phyloP scores from a whole-genome alignment of 1,140 invertebrate species.

The Drosophila willistoni region DNA sequence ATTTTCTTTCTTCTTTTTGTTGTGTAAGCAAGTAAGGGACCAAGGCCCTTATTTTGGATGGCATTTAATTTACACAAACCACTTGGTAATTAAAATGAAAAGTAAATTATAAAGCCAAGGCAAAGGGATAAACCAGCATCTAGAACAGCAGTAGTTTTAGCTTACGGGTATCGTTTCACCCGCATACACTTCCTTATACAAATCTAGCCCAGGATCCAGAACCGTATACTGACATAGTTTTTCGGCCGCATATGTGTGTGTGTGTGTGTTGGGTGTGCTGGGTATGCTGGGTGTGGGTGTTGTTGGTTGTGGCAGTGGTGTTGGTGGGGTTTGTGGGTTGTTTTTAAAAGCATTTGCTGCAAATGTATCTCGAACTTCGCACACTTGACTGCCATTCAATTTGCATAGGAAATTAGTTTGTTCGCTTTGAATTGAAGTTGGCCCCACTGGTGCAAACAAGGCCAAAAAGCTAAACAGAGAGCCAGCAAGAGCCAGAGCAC shows the following conservation, averaged over 20 bases:
- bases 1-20: background rate
- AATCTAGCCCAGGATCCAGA: slow-evolving; percentile 35
- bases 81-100: slow-evolving; percentile 78
- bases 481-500: background rate
- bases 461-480: slow-evolving; percentile 63
- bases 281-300: background rate
- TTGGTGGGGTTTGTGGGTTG: slow-evolving; percentile 34
- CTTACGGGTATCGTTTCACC: background rate
- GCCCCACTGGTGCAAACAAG: slow-evolving; percentile 76
- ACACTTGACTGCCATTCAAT: slow-evolving; percentile 81
- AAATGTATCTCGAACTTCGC: slow-evolving; percentile 80
- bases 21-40: too few species aligned
- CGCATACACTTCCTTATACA: slow-evolving; percentile 13
- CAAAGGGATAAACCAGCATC: slow-evolving; percentile 8
- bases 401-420: slow-evolving; percentile 81
- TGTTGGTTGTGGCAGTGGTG: background rate
- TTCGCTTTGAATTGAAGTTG: slow-evolving; percentile 81
- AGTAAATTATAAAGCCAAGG: slow-evolving; percentile 67
- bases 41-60: slow-evolving; percentile 25
- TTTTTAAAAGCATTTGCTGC: slow-evolving; percentile 80
- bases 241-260: slow-evolving; percentile 1
- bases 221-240: slow-evolving; percentile 38
- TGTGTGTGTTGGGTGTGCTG: background rate
- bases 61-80: slow-evolving; percentile 77
- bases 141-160: slow-evolving; percentile 6